These are phyloP conservation scores for Stenichneumon culpator DNA, from an alignment of 2,888 invertebrate genomes.

Conservation along the genomic window DNA sequence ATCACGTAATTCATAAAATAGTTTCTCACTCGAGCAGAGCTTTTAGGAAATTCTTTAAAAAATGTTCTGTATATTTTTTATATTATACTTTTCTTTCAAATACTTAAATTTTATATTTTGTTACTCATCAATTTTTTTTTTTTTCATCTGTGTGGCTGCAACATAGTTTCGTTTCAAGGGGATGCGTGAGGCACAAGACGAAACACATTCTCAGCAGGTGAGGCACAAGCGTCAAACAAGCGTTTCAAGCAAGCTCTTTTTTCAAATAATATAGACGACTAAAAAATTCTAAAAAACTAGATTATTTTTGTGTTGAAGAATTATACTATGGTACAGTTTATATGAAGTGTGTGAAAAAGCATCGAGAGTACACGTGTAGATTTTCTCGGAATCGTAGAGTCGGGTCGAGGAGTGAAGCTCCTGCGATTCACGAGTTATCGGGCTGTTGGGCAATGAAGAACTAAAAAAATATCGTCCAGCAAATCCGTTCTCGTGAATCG, in stretches of 20 bases:
- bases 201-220: slow-evolving; percentile 51
- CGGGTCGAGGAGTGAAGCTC: neutral
- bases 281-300: slow-evolving; percentile 29
- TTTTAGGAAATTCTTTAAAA: neutral
- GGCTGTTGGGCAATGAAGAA: slow-evolving; percentile 6
- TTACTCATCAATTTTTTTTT: neutral
- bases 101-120: no score
- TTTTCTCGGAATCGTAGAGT: slow-evolving; percentile 7
- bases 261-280: slow-evolving; percentile 1
- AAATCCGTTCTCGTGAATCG: slow-evolving; percentile 20
- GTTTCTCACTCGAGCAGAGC: neutral
- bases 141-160: neutral
- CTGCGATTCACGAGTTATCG: slow-evolving; percentile 22
- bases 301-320: slow-evolving; percentile 42
- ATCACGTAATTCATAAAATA: neutral
- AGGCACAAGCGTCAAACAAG: slow-evolving; percentile 49
- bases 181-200: slow-evolving; percentile 49
- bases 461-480: neutral
- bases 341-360: slow-evolving; percentile 22
- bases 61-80: neutral
- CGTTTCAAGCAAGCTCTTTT: slow-evolving; percentile 55
- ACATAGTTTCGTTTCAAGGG: neutral
- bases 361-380: neutral
- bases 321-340: slow-evolving; percentile 1
- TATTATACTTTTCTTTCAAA: no score